A percentile compares a stretch with the other conserved stretches of the same genome.
Conservation (phyloP, 2,888 invertebrate species). For the Diabrotica balteata region DNA sequence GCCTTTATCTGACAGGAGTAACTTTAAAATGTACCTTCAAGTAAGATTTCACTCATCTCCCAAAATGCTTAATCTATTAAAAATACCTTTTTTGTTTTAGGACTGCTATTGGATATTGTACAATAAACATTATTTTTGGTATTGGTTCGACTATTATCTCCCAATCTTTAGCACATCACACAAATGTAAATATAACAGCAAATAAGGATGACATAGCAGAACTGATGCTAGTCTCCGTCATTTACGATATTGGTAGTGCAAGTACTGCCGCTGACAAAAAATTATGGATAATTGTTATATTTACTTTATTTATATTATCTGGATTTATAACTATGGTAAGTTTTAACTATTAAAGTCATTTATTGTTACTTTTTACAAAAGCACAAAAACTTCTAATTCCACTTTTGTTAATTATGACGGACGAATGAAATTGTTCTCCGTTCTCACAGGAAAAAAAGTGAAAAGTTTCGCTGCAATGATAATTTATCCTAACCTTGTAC, state of each 20-base stretch:
- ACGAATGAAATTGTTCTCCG: too few relatives aligned
- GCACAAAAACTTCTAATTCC: too few relatives aligned
- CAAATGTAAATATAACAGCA: slow-evolving; percentile 46
- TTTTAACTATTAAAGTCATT: not conserved
- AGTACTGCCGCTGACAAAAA: slow-evolving; percentile 47
- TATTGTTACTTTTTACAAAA: too few relatives aligned
- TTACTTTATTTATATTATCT: slow-evolving; percentile 64
- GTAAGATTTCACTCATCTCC: too few relatives aligned
- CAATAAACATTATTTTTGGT: slow-evolving; percentile 66
- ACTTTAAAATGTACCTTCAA: too few relatives aligned
- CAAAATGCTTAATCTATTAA: too few relatives aligned
- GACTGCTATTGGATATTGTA: slow-evolving; percentile 67
- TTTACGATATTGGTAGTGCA: slow-evolving; percentile 66
- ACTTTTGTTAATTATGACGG: too few relatives aligned
- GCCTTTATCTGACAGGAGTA: too few relatives aligned
- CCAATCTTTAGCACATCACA: slow-evolving; percentile 56
- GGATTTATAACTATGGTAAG: slow-evolving; percentile 71
- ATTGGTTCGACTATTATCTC: slow-evolving; percentile 67
- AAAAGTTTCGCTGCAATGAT: too few relatives aligned
- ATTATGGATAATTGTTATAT: slow-evolving; percentile 67
- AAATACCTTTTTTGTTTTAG: slow-evolving; percentile 57
- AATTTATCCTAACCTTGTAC: too few relatives aligned
- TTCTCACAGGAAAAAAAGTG: too few relatives aligned
- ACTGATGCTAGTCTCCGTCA: slow-evolving; percentile 66
- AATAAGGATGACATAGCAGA: slow-evolving; percentile 63